Conservation (phyloP, 2,888 invertebrate genomes). For the Cerceris rybyensis region DNA sequence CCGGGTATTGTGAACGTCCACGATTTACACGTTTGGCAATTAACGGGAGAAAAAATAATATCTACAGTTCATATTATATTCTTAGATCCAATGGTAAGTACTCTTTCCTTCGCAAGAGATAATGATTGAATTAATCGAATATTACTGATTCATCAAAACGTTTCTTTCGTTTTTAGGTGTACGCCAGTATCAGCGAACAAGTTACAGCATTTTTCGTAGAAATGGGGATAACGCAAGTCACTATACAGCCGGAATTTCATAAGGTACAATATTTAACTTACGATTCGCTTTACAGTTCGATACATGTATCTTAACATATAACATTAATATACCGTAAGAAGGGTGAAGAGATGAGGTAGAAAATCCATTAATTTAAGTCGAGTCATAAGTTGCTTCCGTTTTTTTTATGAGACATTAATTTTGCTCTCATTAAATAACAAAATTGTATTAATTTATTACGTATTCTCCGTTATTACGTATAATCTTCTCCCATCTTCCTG, state of each 20-base stretch:
- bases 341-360: too few relatives aligned
- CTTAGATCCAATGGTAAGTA: conserved; percentile 84
- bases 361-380: too few relatives aligned
- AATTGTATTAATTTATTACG: too few relatives aligned
- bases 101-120: neutral
- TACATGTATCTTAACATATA: too few relatives aligned
- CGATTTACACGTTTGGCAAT: conserved; percentile 95
- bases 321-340: too few relatives aligned
- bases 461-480: too few relatives aligned
- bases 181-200: conserved; percentile 84
- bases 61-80: conserved; percentile 93
- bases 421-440: too few relatives aligned
- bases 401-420: too few relatives aligned
- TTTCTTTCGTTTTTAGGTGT: conserved; percentile 80
- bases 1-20: conserved; percentile 90
- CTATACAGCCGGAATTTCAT: conserved; percentile 93
- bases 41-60: conserved; percentile 90
- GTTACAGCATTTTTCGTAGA: conserved; percentile 90
- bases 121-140: conserved; percentile 6
- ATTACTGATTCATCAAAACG: neutral
- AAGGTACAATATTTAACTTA: conserved; percentile 64
- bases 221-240: conserved; percentile 92
- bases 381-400: too few relatives aligned
- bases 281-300: too few relatives aligned
- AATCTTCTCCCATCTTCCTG: too few relatives aligned